Conservation (phyloP, 2,888 invertebrate genomes). For the Rhogogaster chlorosoma region DNA sequence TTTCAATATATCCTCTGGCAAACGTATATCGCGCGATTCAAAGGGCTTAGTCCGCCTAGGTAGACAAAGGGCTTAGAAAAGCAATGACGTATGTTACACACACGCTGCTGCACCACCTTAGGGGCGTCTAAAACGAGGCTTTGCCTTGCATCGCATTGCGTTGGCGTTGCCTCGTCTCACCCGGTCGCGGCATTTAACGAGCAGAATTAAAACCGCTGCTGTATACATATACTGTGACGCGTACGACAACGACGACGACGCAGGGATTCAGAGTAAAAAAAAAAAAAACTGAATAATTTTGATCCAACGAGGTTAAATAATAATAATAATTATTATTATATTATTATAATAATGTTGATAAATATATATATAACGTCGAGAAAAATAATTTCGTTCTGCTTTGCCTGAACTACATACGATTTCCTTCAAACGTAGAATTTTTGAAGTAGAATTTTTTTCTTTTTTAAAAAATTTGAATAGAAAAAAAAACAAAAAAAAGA, state of each 20-base stretch:
- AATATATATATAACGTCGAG: neutral
- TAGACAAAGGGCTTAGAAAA: conserved; percentile 38
- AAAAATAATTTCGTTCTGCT: neutral
- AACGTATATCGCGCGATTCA: conserved; percentile 24
- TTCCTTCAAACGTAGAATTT: neutral
- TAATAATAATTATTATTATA: neutral
- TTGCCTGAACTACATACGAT: neutral
- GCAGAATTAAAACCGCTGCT: conserved; percentile 7
- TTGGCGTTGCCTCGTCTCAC: no score
- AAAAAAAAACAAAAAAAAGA: neutral
- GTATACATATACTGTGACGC: neutral
- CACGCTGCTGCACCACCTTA: neutral
- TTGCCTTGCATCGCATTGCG: neutral
- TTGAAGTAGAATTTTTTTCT: neutral
- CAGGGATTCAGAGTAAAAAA: neutral
- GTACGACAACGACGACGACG: neutral
- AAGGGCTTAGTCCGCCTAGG: neutral
- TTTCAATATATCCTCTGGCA: conserved; percentile 29
- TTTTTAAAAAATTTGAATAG: neutral
- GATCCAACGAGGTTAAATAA: neutral
- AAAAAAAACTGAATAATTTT: neutral
- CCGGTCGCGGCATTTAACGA: conserved; percentile 26
- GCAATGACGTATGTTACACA: neutral
- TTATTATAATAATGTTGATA: neutral
- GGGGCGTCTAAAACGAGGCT: conserved; percentile 24